Evolutionary conservation across 2,113 vertebrate genomes (phyloP), one percentile per base, ranked within the genome.

Genomic region (Nothoprocta pentlandii): DNA sequence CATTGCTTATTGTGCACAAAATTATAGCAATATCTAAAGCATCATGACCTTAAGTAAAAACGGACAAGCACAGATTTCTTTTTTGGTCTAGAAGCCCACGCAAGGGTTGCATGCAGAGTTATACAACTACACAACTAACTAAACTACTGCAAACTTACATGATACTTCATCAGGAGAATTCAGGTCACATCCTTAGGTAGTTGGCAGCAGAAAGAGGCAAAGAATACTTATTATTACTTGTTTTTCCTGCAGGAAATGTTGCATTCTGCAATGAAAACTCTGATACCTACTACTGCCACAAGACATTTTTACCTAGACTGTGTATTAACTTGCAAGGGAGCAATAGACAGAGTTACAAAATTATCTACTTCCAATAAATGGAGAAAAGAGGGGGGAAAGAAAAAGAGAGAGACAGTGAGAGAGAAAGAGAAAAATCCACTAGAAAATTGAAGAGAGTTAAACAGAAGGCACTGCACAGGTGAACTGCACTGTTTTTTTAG

Each of bases 141-240:
- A 73, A 80, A 76, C 20, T 56, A 77, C 32, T 44, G 28, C n/a
- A 92, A 89, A 98, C 97, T 98, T 98, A 98, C 97, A 53, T 96
- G 97, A 94, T 87, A 98, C 92, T 89, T 97, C 97, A 49, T 97
- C 94, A 80, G 96, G 92, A 95, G 96, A 97, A 94, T 85, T 98
- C 89, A 97, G 95, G 85, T 98, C 97, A 97, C 85, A 95, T 94
- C 98, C 98, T 98, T 98, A 92, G 17, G 69, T 67, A 89, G 89
- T 86, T 92, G 95, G 78, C 69, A 96, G 94, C 89, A 93, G 62
- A 44, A 83, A 86, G 91, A 96, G 96, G 78, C 42, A 95, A 51
- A 95, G 32, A 15, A 77, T 36, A 88, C 4, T 16, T 53, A 92
- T 14, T 53, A 91, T 97, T 86, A 96, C 16, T 94, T 87, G 23